Conservation (phyloP, 2,888 invertebrate species). For the Dilophus febrilis region DNA sequence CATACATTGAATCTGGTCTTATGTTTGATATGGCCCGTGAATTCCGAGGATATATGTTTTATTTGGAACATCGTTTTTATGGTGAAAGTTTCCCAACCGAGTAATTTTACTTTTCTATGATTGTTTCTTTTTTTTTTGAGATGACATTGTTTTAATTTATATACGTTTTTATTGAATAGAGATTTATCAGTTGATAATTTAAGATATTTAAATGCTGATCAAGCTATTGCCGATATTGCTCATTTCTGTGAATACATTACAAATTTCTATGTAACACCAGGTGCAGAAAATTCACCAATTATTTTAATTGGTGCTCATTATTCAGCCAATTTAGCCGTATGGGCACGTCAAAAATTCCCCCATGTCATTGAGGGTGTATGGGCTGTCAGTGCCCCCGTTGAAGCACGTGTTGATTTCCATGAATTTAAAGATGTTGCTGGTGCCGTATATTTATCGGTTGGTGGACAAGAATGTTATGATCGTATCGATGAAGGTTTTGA, state of each 20-base stretch:
- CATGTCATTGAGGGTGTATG: constrained; percentile 35
- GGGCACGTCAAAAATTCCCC: constrained; percentile 40
- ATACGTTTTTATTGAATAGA: background rate
- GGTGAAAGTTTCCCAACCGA: constrained; percentile 45
- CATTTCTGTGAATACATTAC: constrained; percentile 33
- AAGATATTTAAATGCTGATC: constrained; percentile 38
- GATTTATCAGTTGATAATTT: constrained; percentile 29
- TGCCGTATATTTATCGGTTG: background rate
- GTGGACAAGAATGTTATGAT: background rate
- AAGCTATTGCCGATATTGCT: constrained; percentile 40
- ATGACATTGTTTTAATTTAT: background rate
- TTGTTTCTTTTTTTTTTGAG: background rate
- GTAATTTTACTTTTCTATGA: constrained; percentile 20
- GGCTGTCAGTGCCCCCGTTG: constrained; percentile 39
- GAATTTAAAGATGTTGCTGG: background rate
- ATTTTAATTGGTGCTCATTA: constrained; percentile 17
- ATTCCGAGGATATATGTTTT: constrained; percentile 41
- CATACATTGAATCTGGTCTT: too few species aligned
- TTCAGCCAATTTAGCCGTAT: constrained; percentile 39
- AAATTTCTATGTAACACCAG: constrained; percentile 6
- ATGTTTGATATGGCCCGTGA: constrained; percentile 31
- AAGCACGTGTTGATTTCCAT: constrained; percentile 14
- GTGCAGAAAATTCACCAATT: constrained; percentile 8
- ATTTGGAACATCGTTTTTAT: constrained; percentile 59
- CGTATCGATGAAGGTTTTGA: background rate